Conservation (phyloP, 2,888 invertebrate species). For the Platerodrilus igneus region DNA sequence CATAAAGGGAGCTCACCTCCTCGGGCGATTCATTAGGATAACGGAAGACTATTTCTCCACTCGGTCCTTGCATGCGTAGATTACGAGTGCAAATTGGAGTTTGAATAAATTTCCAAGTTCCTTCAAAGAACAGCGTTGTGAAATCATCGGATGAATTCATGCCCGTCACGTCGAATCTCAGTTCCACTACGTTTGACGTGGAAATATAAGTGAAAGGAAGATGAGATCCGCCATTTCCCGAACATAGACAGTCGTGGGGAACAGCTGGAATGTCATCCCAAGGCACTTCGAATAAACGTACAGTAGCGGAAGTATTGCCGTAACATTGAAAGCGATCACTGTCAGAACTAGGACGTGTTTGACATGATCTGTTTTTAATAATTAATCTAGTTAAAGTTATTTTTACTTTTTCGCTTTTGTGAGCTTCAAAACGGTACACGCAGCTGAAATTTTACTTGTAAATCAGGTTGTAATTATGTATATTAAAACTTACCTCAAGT, state of each 20-base stretch:
- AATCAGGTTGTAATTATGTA: constrained; percentile 8
- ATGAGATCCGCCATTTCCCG: constrained; percentile 44
- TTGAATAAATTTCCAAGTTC: constrained; percentile 75
- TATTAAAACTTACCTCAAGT: constrained; percentile 60
- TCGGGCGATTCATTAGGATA: constrained; percentile 36
- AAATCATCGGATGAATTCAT: constrained; percentile 87
- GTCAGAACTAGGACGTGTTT: constrained; percentile 58
- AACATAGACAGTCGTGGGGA: constrained; percentile 76
- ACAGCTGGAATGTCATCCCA: constrained; percentile 68
- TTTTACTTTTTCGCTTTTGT: constrained; percentile 74
- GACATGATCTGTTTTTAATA: constrained; percentile 52
- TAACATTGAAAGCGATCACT: constrained; percentile 67
- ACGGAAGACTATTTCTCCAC: constrained; percentile 67
- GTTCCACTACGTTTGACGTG: constrained; percentile 69
- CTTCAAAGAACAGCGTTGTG: constrained; percentile 78
- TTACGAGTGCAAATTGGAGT: constrained; percentile 64
- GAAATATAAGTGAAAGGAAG: constrained; percentile 74
- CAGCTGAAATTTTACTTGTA: constrained; percentile 58
- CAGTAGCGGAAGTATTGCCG: constrained; percentile 64
- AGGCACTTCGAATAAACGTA: constrained; percentile 72
- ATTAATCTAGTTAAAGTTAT: constrained; percentile 69
- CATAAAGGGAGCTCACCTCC: constrained; percentile 35
- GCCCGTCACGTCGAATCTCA: constrained; percentile 74
- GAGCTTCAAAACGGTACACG: constrained; percentile 82
- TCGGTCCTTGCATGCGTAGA: constrained; percentile 67